Percentiles rank a stretch among this genome's conserved stretches.
Evolutionary conservation across 2,888 invertebrate genomes (phyloP).

Genomic region (Drosophila ezoana): DNA sequence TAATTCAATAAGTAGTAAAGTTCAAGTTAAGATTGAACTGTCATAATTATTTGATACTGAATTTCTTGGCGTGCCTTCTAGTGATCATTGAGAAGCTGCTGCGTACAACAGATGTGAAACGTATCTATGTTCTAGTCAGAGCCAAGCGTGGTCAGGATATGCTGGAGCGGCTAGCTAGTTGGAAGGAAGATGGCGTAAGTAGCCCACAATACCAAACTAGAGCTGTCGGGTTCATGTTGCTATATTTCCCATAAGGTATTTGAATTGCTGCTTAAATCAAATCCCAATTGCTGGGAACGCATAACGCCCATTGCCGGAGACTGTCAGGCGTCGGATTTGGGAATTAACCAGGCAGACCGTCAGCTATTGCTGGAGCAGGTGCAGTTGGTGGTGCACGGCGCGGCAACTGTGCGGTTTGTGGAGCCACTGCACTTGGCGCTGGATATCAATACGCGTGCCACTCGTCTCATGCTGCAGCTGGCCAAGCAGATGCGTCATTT

Average conservation of each 20-base stretch:
- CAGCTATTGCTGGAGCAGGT: constrained; percentile 75
- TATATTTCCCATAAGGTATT: constrained; percentile 31
- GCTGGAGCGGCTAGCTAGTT: constrained; percentile 88
- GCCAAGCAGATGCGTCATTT: constrained; percentile 86
- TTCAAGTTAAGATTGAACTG: background rate
- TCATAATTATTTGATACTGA: too few relatives aligned
- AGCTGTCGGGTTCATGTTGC: background rate
- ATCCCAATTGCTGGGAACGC: constrained; percentile 75
- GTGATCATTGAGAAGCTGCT: constrained; percentile 88
- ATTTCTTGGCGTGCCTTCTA: constrained; percentile 44
- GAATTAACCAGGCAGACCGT: constrained; percentile 82
- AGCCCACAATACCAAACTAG: background rate
- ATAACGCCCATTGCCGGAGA: constrained; percentile 84
- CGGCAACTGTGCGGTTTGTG: constrained; percentile 94
- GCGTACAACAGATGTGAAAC: constrained; percentile 86
- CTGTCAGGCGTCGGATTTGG: constrained; percentile 81
- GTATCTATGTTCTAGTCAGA: constrained; percentile 87
- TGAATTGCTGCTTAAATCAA: constrained; percentile 43
- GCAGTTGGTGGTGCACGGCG: constrained; percentile 92
- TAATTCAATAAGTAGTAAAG: background rate
- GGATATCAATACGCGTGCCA: constrained; percentile 89
- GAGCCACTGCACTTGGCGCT: constrained; percentile 89
- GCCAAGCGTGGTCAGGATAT: constrained; percentile 88
- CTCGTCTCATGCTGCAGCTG: constrained; percentile 88
- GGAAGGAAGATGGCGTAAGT: constrained; percentile 89